Evolutionary conservation across 2,888 invertebrate species (phyloP).

Genomic region (Ectobius pallidus): DNA sequence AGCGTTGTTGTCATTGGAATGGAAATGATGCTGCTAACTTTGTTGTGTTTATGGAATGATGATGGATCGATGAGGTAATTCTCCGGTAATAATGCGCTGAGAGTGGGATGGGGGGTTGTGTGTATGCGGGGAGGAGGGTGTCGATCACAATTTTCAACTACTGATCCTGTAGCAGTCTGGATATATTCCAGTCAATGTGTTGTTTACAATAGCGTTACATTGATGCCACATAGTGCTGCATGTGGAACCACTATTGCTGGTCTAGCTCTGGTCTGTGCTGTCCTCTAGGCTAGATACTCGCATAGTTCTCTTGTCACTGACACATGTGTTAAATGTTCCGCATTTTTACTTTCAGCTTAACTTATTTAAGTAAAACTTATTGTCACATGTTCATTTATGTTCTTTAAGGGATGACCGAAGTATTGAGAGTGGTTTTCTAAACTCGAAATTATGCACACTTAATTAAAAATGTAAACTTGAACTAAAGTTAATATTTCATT

Average conservation of each 20-base stretch:
- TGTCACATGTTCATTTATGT: too few relatives aligned
- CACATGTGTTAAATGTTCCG: too few relatives aligned
- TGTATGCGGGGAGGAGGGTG: not conserved
- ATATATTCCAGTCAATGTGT: slow-evolving; percentile 24
- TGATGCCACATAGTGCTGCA: slow-evolving; percentile 1
- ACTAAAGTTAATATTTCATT: too few relatives aligned
- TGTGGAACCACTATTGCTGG: not conserved
- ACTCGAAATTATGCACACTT: too few relatives aligned
- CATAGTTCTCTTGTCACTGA: too few relatives aligned
- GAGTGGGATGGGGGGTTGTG: not conserved
- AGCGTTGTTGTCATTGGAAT: slow-evolving; percentile 2
- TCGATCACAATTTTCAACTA: slow-evolving; percentile 25
- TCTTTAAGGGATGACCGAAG: too few relatives aligned
- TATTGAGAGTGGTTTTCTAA: too few relatives aligned
- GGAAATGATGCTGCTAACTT: slow-evolving; percentile 11
- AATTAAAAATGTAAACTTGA: too few relatives aligned
- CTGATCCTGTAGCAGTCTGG: not conserved
- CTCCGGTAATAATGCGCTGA: slow-evolving; percentile 17
- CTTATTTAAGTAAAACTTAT: too few relatives aligned
- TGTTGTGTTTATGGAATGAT: slow-evolving; percentile 27
- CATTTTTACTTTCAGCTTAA: too few relatives aligned
- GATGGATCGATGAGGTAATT: slow-evolving; percentile 23
- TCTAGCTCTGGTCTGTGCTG: not conserved
- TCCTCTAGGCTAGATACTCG: not conserved
- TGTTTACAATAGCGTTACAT: slow-evolving; percentile 27